Evolutionary conservation across 2,113 vertebrate species (phyloP), one percentile per base, ranked within the genome.

Genomic region (Podiceps cristatus): DNA sequence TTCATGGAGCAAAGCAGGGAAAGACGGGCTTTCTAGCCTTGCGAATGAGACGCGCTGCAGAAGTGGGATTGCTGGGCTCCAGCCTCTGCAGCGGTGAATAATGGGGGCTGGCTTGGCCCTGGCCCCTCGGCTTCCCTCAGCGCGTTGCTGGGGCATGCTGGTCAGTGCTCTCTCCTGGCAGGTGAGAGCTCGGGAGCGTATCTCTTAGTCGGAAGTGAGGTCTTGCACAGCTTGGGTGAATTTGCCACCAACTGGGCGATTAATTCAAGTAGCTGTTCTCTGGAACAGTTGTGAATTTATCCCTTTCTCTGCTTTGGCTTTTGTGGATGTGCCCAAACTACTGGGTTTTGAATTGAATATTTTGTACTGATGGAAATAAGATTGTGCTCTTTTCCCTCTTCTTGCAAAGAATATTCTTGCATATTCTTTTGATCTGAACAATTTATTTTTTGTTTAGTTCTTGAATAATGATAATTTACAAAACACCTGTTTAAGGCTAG

Each of bases 1-100:
- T 94, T 94, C 84, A 95, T 90, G 71, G 86, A 81, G 18, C 10
- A 81, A 75, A 76, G 37, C 58, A 67, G 58, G 16, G 69, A 82
- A 88, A 56, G 63, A 52, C 68, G 40, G 37, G 31, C 11, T 93
- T 86, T 81, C 55, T 42, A 55, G 76, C 44, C 29, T 42, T 72
- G 52, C 2, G 3, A 64, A 71, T 3, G 3, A 74, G 28, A 52
- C 0, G 0, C 1, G 1, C 14, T 67, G 23, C 50, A 33, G 73
- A 75, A 71, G 22, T 0, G 0, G 31, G 31, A 66, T 40, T 59
- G 7, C 68, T 89, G 76, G 44, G 55, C 37, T 92, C 56, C 67
- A 42, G 25, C 7, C 14, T 42, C 24, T 79, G 58, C 40, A 0
- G 0, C 35, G n/a, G 50, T 20, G 55, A 72, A 40, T 42, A 50